Conservation (phyloP, 2,888 invertebrate species). For the Elysia crispata region DNA sequence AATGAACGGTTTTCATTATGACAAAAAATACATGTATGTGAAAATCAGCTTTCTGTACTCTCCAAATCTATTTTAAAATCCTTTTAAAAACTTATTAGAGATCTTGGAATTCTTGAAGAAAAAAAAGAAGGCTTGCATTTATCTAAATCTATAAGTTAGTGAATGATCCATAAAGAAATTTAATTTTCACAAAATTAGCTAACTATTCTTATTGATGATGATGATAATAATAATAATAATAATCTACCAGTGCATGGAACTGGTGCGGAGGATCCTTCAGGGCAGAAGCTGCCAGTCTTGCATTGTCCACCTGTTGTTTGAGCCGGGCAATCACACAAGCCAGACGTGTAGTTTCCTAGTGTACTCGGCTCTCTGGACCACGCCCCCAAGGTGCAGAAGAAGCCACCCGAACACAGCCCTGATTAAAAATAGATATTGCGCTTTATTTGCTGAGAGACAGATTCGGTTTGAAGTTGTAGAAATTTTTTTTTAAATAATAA, state of each 20-base stretch:
- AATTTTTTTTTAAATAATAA: not conserved
- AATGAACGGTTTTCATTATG: no score
- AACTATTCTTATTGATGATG: no score
- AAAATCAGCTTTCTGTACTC: no score
- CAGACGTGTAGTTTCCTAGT: slow-evolving; percentile 65
- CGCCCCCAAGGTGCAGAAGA: slow-evolving; percentile 72
- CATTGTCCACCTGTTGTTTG: slow-evolving; percentile 71
- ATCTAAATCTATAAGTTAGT: no score
- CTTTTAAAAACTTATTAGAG: no score
- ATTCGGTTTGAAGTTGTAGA: not conserved
- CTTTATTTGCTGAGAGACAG: not conserved
- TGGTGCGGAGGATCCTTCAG: slow-evolving; percentile 66
- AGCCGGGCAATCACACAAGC: slow-evolving; percentile 66
- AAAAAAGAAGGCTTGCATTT: no score
- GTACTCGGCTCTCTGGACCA: slow-evolving; percentile 67
- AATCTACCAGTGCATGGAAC: slow-evolving; percentile 58
- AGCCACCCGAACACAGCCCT: slow-evolving; percentile 72
- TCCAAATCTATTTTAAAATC: no score
- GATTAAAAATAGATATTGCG: not conserved
- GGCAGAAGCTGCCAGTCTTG: slow-evolving; percentile 72
- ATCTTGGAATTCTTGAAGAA: no score
- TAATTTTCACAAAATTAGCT: no score
- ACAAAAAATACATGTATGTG: no score
- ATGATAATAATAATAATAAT: no score
- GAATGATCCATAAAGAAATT: no score